Evolutionary conservation across 1,140 invertebrate species (phyloP), one percentile per base, ranked within the genome.

Genomic region (Adelges cooleyi): DNA sequence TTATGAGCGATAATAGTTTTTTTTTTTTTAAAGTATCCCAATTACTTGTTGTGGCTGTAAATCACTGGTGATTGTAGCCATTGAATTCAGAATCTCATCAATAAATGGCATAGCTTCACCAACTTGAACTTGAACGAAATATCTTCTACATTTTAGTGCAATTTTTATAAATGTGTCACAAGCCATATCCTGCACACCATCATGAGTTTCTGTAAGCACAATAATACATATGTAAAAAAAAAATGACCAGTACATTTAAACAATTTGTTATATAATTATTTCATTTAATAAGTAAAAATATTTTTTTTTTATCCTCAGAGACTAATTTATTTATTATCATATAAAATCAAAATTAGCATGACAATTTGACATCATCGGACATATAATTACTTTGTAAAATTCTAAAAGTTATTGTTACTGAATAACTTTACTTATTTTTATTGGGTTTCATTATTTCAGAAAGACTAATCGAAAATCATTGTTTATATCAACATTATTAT

Each of bases 151-250:
- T 77, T 99, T 99, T 69, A 95, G 82, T n/a, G 97, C 94, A 74
- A 99, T 99, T 78, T 99, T 99, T 70, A 99, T 99, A 75, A 99
- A 99, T 22, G 97, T 99, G 80, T 99, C 97, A 81, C 97, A 99
- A 62, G 97, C 97, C 97, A 99, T 99, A 74, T 98, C 95, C 76
- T 92, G 90, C 9, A 99, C 96, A 72, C 97, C 97, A 76, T 99
- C 97, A 75, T 99, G 97, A 29, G 95, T 98, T 81, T 99, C 95
- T 87, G 69, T 29, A 76, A 73, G 68, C 66, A 72, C 25, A n/a
- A n/a, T n/a, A 62, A 62, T 9, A 53, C 40, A n/a, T n/a, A n/a
- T n/a, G n/a, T n/a, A n/a, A n/a, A n/a, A n/a, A n/a, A n/a, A n/a
- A n/a, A n/a, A n/a, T n/a, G n/a, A n/a, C n/a, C n/a, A n/a, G n/a